Base-by-base conservation (phyloP, 2,797 vertebrate genomes). In the Helarctos malayanus region DNA sequence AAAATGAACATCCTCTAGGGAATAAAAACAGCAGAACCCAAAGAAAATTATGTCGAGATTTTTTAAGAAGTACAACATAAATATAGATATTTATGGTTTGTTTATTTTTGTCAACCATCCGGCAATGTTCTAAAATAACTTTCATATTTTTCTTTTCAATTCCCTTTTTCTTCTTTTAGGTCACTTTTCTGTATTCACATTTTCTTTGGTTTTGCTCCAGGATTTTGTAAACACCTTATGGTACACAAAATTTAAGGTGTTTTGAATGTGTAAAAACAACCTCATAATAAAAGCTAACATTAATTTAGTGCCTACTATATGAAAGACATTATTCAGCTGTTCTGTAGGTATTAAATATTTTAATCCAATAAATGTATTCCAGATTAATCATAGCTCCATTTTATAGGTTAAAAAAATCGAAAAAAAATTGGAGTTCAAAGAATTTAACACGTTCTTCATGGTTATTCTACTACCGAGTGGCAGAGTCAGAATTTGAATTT, bases 401-500 rank as follows among this genome's bases (percentile, higher is more conserved):
- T 84, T 73, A 89, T 15, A 80, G 19, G 4, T 76, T 56, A 54
- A 68, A 38, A 59, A 63, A 57, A 59, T 10, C 0, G 63, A 15
- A 75, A 63, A 63, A 63, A 63, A 63, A 63, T 63, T 63, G 61
- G 61, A 32, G 61, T 63, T 65, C 32, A 41, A 91, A 63, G 2
- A 83, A 45, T 41, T 27, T 16, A 47, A 27, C 6, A 21, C 5
- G 8, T 71, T 63, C 7, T 32, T 85, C 25, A 89, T 71, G 27
- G 12, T 78, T 16, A 79, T 29, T 49, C 14, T 7, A 65, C n/a
- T 84, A 35, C 29, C 4, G 7, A 75, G 13, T 32, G 8, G 7
- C 5, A 79, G 54, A 94, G 86, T 75, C n/a, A 65, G 45, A 80
- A 35, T 87, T 45, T 75, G n/a, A 85, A 89, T 93, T 13, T 80